phyloP scores from a whole-genome alignment of 2,797 vertebrate genomes.

The Mus caroli region DNA sequence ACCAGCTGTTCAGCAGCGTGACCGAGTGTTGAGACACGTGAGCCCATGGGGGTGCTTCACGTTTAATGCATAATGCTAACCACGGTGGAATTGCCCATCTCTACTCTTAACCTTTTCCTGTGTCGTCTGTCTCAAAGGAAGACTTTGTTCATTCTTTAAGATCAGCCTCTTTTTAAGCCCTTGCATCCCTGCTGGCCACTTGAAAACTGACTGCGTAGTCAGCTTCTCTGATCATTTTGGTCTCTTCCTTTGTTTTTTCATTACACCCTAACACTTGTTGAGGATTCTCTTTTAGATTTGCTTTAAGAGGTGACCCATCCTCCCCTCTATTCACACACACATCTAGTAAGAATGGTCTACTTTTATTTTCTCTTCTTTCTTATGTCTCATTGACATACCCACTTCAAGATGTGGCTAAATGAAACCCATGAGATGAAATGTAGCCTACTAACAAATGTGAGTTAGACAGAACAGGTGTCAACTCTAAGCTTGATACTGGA shows the following conservation, averaged over 20 bases:
- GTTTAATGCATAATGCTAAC: not conserved
- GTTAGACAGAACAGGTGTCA: not conserved
- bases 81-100: not conserved
- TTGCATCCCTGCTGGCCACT: not conserved
- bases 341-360: not conserved
- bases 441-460: not conserved
- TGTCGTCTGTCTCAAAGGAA: not conserved
- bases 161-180: not conserved
- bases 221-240: not conserved
- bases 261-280: not conserved
- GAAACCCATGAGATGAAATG: too few species aligned
- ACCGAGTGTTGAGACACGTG: too few species aligned
- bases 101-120: not conserved
- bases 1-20: not conserved
- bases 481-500: not conserved
- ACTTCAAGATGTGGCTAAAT: not conserved
- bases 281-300: not conserved
- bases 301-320: not conserved
- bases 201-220: not conserved
- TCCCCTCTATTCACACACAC: not conserved
- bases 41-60: not conserved
- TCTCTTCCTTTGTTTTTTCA: not conserved
- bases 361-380: not conserved
- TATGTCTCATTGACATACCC: not conserved
- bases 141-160: not conserved